phyloP scores from a whole-genome alignment of 1,140 invertebrate genomes.

The Drosophila prosaltans region DNA sequence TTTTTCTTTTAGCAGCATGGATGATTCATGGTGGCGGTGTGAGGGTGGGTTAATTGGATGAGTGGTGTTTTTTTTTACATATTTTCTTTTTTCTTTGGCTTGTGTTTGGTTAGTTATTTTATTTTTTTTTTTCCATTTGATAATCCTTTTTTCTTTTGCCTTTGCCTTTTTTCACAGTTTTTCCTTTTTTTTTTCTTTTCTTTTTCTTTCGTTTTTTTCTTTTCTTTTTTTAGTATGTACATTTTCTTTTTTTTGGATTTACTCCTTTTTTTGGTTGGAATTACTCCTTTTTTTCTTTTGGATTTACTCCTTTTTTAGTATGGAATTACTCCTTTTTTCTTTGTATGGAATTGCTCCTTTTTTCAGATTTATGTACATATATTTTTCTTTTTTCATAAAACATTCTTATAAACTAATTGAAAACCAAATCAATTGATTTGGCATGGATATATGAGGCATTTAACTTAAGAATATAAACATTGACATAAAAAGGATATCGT shows the following conservation, averaged over 20 bases:
- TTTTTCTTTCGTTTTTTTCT: slow-evolving; percentile 27
- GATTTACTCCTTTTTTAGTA: slow-evolving; percentile 59
- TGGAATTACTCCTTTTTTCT: slow-evolving; percentile 59
- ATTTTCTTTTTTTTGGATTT: slow-evolving; percentile 21
- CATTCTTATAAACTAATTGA: slow-evolving; percentile 59
- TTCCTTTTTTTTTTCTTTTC: slow-evolving; percentile 26
- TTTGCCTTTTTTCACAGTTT: slow-evolving; percentile 43
- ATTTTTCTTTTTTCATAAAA: slow-evolving; percentile 61
- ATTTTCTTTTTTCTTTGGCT: slow-evolving; percentile 48
- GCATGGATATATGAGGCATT: not conserved
- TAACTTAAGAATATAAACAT: slow-evolving; percentile 29
- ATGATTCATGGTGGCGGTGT: slow-evolving; percentile 43
- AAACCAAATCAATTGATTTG: slow-evolving; percentile 13
- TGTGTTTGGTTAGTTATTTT: slow-evolving; percentile 37
- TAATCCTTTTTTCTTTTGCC: slow-evolving; percentile 48
- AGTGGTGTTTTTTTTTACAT: slow-evolving; percentile 35
- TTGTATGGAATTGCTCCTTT: slow-evolving; percentile 38
- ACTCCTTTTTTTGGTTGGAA: slow-evolving; percentile 44
- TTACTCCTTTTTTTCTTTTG: slow-evolving; percentile 45
- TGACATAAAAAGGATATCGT: slow-evolving; percentile 29
- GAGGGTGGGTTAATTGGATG: slow-evolving; percentile 33
- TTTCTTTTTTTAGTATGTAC: slow-evolving; percentile 40
- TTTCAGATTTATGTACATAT: slow-evolving; percentile 25
- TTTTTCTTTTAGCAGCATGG: slow-evolving; percentile 40
- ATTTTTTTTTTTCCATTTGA: slow-evolving; percentile 23